Conservation (phyloP, 2,888 invertebrate genomes). For the Melikaiella ostensackeni region DNA sequence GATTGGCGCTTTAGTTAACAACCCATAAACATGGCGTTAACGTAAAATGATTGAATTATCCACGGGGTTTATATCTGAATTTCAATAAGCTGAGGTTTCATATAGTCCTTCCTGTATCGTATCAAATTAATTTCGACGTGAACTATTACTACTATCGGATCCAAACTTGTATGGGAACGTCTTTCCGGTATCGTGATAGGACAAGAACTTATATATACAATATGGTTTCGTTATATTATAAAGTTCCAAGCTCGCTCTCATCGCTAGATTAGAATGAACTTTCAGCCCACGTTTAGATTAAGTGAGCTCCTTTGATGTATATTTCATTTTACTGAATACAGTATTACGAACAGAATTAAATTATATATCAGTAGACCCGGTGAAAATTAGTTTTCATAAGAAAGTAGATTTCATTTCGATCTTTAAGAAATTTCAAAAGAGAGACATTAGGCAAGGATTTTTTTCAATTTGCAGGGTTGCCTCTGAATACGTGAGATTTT, state of each 20-base stretch:
- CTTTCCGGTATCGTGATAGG: conserved; percentile 35
- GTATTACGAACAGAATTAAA: no score
- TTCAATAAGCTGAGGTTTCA: conserved; percentile 38
- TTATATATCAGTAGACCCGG: no score
- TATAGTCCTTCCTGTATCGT: conserved; percentile 19
- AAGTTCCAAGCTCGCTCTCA: background rate
- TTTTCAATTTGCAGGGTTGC: no score
- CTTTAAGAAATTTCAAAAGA: no score
- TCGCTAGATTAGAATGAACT: background rate
- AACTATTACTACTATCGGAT: background rate
- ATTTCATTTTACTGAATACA: no score
- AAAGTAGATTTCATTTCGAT: no score
- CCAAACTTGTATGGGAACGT: conserved; percentile 25
- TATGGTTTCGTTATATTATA: background rate
- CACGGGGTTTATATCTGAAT: conserved; percentile 43
- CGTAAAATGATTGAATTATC: conserved; percentile 54
- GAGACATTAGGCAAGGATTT: no score
- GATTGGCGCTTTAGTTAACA: background rate
- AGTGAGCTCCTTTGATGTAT: no score
- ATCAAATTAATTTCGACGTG: conserved; percentile 47
- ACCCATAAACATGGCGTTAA: conserved; percentile 23
- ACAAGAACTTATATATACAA: background rate
- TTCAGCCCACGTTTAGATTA: no score
- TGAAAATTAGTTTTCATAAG: no score
- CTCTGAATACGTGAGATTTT: no score